Base-by-base conservation (phyloP, 2,113 vertebrate species). In the Podarcis cretensis region DNA sequence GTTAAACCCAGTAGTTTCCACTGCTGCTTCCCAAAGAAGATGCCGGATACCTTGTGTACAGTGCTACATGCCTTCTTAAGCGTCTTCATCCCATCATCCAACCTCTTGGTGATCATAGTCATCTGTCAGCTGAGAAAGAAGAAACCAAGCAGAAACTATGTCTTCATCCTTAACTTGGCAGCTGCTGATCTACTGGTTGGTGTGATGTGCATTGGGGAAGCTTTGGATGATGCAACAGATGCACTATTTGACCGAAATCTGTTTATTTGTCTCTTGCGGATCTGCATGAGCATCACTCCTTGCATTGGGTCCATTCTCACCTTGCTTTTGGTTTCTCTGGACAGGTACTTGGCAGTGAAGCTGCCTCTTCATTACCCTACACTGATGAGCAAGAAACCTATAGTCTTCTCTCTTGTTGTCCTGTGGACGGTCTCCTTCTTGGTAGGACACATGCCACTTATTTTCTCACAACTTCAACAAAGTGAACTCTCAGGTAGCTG, bases 111-210 rank as follows among this genome's bases (percentile, higher is more conserved):
- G 27, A 95, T 95, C 0, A 65, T 93, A 25, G 89, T 91, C 0
- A 7, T 94, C 35, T 94, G 69, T 37, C 87, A 85, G 82, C 78
- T 95, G 57, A 86, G 92, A 71, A 94, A 90, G 88, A 94, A 86
- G 66, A 90, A 92, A 32, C 91, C 80, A 0, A 76, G 86, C 66
- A 89, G 90, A 80, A 90, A 91, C 78, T 93, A 94, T 25, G 13
- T 94, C 57, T 95, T 89, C 81, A 84, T 95, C 21, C 92, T 95
- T 71, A 94, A 94, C 59, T 83, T 93, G 88, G 94, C 95, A 20
- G 75, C 93, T 0, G 93, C 95, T 0, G 94, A 94, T 90, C 85
- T 95, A 21, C 86, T 95, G 80, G 93, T 92, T 66, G 94, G 94
- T 0, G 37, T 95, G 78, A 93, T 90, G 92, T 93, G 94, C 87